Evolutionary conservation across 2,888 invertebrate genomes (phyloP), one percentile per base, ranked within the genome.

Genomic region (Amaurobius ferox): DNA sequence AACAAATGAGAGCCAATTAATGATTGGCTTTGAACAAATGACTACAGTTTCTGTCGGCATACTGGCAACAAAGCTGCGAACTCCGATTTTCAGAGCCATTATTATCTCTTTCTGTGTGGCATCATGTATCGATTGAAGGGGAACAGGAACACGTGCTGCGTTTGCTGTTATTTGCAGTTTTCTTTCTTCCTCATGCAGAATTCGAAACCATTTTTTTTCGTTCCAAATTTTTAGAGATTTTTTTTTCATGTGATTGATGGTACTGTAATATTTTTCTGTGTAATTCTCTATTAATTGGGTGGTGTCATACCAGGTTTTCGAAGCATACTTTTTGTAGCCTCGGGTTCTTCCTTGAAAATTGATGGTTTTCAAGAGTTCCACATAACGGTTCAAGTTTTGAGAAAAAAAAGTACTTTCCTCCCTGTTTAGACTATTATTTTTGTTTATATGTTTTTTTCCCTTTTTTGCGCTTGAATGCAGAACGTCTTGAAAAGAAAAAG

Each of bases 1-100:
- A 77, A 77, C 83, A 83, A 83, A 83, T 83, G 77, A 77, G 83
- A 67, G 76, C 77, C 83, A 83, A 83, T 83, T 83, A 83, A 83
- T 83, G 83, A 83, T 83, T 83, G 77, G 83, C 83, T 83, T 83
- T 72, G 83, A 83, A 83, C 83, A 77, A 83, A 83, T 66, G 83
- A 83, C 77, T 71, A 16, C 55, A 77, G 66, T 72, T 72, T 66
- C 44, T 66, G 9, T n/a, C 32, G 23, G 64, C 13, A 61, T 77
- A 76, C 77, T 77, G 72, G 83, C 83, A 83, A 83, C 83, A 77
- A 83, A 77, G 83, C 83, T 83, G 83, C 40, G 83, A 83, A 83
- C 72, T 83, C 77, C 83, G 77, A 83, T 83, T 83, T 71, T 77
- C 83, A 26, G 55, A 72, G 66, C 83, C 77, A 83, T 83, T 83